Evolutionary conservation across 1,140 invertebrate species (phyloP).

Genomic region (Andricus grossulariae): DNA sequence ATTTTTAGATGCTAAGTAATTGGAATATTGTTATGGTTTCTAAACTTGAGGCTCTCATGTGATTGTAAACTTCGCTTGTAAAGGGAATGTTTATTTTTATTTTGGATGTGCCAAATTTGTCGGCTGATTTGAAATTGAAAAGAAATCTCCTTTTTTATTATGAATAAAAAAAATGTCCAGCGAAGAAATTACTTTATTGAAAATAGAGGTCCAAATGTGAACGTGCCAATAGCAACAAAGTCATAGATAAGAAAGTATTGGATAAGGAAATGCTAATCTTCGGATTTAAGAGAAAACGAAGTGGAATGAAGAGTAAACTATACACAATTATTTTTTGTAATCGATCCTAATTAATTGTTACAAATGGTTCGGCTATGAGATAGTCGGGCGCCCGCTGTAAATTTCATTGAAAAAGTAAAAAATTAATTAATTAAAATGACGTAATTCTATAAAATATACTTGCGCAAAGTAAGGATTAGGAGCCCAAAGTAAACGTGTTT

Average conservation of each 20-base stretch:
- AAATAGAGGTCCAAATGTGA: slow-evolving; percentile 68
- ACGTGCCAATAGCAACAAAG: slow-evolving; percentile 70
- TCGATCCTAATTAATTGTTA: slow-evolving; percentile 40
- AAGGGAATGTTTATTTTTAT: not conserved
- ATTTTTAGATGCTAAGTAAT: not conserved
- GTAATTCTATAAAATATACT: not conserved
- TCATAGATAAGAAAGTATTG: slow-evolving; percentile 55
- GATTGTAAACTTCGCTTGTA: not conserved
- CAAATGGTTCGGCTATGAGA: not conserved
- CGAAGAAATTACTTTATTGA: slow-evolving; percentile 31
- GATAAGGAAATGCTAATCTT: slow-evolving; percentile 34
- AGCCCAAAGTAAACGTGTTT: slow-evolving; percentile 41
- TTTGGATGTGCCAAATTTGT: not conserved
- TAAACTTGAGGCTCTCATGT: not conserved
- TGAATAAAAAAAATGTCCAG: not conserved
- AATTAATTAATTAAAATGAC: not conserved
- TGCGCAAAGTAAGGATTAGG: slow-evolving; percentile 14
- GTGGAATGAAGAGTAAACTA: slow-evolving; percentile 44
- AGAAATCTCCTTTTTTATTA: not conserved
- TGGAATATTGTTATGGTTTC: not conserved
- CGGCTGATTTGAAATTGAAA: not conserved
- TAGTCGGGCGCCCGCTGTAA: slow-evolving; percentile 1
- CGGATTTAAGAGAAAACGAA: slow-evolving; percentile 39
- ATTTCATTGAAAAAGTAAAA: slow-evolving; percentile 16
- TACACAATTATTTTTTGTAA: slow-evolving; percentile 72